phyloP scores from a whole-genome alignment of 2,797 vertebrate genomes.

The Mionectes olivaceus region DNA sequence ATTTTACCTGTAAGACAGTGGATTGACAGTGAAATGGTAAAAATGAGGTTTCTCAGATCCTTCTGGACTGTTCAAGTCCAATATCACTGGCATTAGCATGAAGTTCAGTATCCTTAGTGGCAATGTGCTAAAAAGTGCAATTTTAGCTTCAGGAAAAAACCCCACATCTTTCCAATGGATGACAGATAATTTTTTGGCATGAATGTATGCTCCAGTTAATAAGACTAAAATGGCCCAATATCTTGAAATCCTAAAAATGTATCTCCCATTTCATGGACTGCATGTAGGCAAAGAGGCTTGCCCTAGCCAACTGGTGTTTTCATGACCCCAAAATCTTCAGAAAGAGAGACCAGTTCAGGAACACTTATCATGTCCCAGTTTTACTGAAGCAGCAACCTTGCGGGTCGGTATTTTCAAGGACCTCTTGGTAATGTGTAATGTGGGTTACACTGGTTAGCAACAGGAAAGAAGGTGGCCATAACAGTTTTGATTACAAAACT shows the following conservation, averaged over 20 bases:
- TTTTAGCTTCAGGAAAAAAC: neutral
- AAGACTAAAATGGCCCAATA: neutral
- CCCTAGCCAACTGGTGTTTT: neutral
- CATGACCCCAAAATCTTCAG: neutral
- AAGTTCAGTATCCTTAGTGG: neutral
- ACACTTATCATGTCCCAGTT: neutral
- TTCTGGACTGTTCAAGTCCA: neutral
- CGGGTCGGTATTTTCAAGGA: neutral
- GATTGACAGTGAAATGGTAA: neutral
- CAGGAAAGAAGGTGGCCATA: neutral
- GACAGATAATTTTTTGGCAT: neutral
- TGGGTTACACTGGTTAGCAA: neutral
- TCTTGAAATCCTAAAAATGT: neutral
- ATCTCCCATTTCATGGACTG: neutral
- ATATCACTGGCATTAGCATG: neutral
- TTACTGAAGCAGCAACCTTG: neutral
- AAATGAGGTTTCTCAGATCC: neutral
- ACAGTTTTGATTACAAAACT: neutral
- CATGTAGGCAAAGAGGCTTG: neutral
- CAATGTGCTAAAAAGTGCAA: neutral
- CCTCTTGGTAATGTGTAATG: neutral
- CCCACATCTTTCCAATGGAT: neutral
- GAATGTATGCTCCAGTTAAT: neutral
- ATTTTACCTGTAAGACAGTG: neutral
- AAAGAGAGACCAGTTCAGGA: neutral